Evolutionary conservation across 1,140 invertebrate species (phyloP).

Genomic region (Antheraea mylitta): DNA sequence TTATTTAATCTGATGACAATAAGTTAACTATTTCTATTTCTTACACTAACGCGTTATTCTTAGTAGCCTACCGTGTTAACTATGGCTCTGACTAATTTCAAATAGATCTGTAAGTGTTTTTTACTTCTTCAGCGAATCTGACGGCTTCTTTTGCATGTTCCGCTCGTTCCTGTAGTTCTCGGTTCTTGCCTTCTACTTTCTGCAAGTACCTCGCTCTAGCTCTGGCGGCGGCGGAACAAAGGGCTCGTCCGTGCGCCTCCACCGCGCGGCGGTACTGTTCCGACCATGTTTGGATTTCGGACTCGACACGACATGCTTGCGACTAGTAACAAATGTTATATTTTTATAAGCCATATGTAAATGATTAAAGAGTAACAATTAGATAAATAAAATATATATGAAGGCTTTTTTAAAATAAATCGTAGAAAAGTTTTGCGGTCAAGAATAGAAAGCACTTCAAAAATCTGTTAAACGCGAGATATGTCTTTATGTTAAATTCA

Average conservation of each 20-base stretch:
- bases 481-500: too few species aligned
- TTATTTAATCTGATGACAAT: too few species aligned
- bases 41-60: too few species aligned
- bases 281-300: constrained; percentile 81
- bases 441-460: too few species aligned
- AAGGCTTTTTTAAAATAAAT: too few species aligned
- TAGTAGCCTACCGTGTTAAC: too few species aligned
- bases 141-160: constrained; percentile 79
- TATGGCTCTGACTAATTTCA: background rate
- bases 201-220: constrained; percentile 55
- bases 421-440: too few species aligned
- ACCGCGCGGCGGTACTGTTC: constrained; percentile 81
- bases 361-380: too few species aligned
- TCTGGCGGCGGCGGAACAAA: constrained; percentile 75
- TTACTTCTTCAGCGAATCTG: constrained; percentile 81
- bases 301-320: constrained; percentile 79
- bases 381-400: too few species aligned
- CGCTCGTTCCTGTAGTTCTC: constrained; percentile 72
- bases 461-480: too few species aligned
- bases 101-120: background rate
- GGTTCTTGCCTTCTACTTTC: constrained; percentile 65
- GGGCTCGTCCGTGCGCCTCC: constrained; percentile 80
- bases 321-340: constrained; percentile 40
- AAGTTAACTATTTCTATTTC: too few species aligned
- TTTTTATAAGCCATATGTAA: too few species aligned